Evolutionary conservation across 1,140 invertebrate genomes (phyloP).

Genomic region (Papilio polytes): DNA sequence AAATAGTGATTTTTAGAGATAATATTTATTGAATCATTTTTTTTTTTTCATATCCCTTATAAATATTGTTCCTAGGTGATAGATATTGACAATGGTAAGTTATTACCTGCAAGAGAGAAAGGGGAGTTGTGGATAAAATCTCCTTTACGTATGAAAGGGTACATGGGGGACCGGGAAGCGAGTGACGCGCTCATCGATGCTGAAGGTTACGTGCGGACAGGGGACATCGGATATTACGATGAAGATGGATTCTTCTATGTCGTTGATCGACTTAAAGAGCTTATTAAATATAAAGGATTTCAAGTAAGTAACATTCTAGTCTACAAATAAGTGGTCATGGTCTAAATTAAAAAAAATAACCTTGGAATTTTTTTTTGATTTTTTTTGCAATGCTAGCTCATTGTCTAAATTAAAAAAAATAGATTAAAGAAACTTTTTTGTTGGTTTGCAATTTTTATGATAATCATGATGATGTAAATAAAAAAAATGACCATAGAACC

Average conservation of each 20-base stretch:
- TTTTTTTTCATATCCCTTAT: not conserved
- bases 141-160: slow-evolving; percentile 88
- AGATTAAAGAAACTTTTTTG: too few relatives aligned
- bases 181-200: slow-evolving; percentile 87
- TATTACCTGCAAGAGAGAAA: slow-evolving; percentile 84
- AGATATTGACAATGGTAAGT: slow-evolving; percentile 86
- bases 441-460: too few relatives aligned
- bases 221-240: slow-evolving; percentile 92
- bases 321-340: too few relatives aligned
- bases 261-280: slow-evolving; percentile 91
- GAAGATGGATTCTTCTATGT: slow-evolving; percentile 88
- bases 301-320: slow-evolving; percentile 82
- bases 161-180: slow-evolving; percentile 86
- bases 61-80: slow-evolving; percentile 72
- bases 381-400: too few relatives aligned
- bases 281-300: slow-evolving; percentile 92
- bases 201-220: slow-evolving; percentile 92
- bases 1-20: too few relatives aligned
- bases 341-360: too few relatives aligned
- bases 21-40: too few relatives aligned
- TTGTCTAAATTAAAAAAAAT: too few relatives aligned
- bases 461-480: too few relatives aligned
- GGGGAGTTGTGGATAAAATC: slow-evolving; percentile 91
- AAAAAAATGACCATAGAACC: too few relatives aligned
- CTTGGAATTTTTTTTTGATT: too few relatives aligned